Base-by-base conservation (phyloP, 2,888 invertebrate genomes). In the Dimorphilus gyrociliatus region DNA sequence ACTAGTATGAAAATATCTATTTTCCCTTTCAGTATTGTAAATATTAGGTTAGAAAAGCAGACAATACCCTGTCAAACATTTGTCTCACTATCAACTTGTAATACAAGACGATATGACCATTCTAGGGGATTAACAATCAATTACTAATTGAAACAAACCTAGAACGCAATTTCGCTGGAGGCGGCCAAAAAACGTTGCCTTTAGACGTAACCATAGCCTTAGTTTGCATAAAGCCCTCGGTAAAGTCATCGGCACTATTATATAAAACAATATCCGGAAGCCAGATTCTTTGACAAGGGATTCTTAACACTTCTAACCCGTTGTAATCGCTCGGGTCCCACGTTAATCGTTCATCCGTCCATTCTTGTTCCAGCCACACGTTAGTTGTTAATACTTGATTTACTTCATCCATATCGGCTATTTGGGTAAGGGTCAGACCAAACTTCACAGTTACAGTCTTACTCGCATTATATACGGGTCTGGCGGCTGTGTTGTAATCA, bases 251-350 rank as follows among this genome's bases (percentile, higher is more conserved):
- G 23, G 69, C 69, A 45, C 69, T 70, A 23, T 81, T 81, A 46
- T 75, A 79, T n/a, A 64, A 47, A 3, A 64, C 63, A 23, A 64
- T 61, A 39, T 64, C 64, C 3, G 64, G 64, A 6, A 57, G 49
- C 81, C 82, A 82, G 30, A 82, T 68, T 36, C 73, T 68, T 32
- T 69, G 66, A 42, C 74, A 74, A 12, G 71, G 71, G n/a, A 79
- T 58, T 44, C 75, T 70, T 13, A 75, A 62, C 34, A 68, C 68
- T 3, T 66, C 60, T 15, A 81, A 67, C 30, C 69, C 69, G 10
- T 72, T 73, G 50, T 74, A 78, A 4, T 76, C 69, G 3, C 62
- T 58, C 1, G 76, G 74, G 28, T 71, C 68, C 81, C 81, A 82
- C 12, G 57, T 66, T 13, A 82, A 63, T 53, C 74, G 73, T 41